Conservation (phyloP, 2,797 vertebrate species). For the Lagocephalus sceleratus region DNA sequence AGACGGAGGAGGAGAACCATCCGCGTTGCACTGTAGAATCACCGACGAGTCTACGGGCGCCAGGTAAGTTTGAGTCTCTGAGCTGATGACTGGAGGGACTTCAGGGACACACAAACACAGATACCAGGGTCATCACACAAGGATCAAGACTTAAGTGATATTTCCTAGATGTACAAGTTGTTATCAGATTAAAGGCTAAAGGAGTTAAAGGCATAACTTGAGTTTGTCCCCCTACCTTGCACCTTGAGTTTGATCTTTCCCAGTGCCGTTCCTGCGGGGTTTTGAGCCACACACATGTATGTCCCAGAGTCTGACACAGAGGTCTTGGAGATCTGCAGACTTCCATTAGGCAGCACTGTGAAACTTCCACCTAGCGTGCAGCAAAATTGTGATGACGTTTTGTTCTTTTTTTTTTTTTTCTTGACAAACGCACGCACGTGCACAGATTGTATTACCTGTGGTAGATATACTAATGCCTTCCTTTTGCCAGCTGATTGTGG, state of each 20-base stretch:
- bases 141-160: not conserved
- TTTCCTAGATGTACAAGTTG: no score
- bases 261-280: constrained; percentile 90
- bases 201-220: no score
- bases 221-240: constrained; percentile 79
- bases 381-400: not conserved
- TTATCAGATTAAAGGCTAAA: no score
- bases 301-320: constrained; percentile 84
- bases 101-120: constrained; percentile 11
- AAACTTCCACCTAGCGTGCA: constrained; percentile 75
- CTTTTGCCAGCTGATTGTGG: constrained; percentile 93
- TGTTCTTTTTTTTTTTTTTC: no score
- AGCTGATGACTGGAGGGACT: constrained; percentile 89
- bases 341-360: constrained; percentile 81
- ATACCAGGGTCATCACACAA: not conserved
- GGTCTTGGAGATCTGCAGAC: constrained; percentile 86
- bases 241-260: constrained; percentile 93
- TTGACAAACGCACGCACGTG: not conserved
- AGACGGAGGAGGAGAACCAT: constrained; percentile 82
- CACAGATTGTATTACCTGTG: constrained; percentile 66
- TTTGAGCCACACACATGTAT: constrained; percentile 95
- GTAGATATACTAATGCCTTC: constrained; percentile 88
- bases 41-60: constrained; percentile 83
- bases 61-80: constrained; percentile 72
- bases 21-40: constrained; percentile 81